Base-by-base conservation (phyloP, 2,113 vertebrate genomes). In the Oryzias javanicus region DNA sequence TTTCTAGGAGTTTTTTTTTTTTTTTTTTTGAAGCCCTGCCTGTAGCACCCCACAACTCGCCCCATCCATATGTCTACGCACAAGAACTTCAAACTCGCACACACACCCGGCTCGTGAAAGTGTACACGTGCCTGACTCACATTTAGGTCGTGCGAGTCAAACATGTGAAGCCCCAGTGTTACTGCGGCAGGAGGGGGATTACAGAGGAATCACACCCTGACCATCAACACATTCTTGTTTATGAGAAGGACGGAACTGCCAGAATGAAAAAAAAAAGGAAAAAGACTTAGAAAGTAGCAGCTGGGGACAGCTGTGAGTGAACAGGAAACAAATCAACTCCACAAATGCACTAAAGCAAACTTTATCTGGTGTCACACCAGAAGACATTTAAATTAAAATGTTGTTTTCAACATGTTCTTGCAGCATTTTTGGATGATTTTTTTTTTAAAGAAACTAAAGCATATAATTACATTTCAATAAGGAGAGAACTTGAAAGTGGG, bases 1-100 rank as follows among this genome's bases (percentile, higher is more conserved):
- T 82, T 81, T 86, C 78, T 64, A 84, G 61, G 55, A 81, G 68
- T 52, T 58, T 60, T 69, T 74, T 77, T 75, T 74, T 75, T 74
- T 22, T 22, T 22, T 22, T 22, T 22, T 22, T 22, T 22, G 22
- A 22, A 22, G 22, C 22, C 22, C 54, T 24, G 10, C 63, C 73
- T 80, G 75, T 56, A 58, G 55, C 49, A 60, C 62, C 57, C 44
- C 49, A 41, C 16, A 47, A 7, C 42, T 55, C 46, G 1, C 13
- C 40, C 44, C 13, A 4, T 52, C 68, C 76, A 73, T 62, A 69
- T 76, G 81, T 82, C 72, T 73, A 63, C 52, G 59, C 71, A 80
- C 60, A 61, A 65, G 56, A 72, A 46, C 63, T 67, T 60, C 19
- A 48, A 71, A 54, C 42, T 52, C 62, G 67, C 55, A 56, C 20